Evolutionary conservation across 2,888 invertebrate species (phyloP), one percentile per base, ranked within the genome.

Genomic region (Caenorhabditis sulstoni): DNA sequence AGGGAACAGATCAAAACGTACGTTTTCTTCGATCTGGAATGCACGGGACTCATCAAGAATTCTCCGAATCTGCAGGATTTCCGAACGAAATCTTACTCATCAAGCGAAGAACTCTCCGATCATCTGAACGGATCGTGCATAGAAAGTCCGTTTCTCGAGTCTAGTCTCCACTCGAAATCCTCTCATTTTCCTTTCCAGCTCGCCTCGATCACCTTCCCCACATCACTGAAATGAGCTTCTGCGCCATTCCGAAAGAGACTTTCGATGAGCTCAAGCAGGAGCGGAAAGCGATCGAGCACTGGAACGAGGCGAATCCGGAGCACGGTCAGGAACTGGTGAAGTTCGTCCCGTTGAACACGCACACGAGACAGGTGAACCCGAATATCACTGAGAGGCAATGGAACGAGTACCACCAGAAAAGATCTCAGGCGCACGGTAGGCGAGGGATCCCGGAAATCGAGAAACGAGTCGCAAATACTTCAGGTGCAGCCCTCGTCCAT

Each of bases 211-310:
- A 65, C 18, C 47, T 67, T 16, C 86, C 86, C 4, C 68, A 65
- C 16, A 85, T 89, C 44, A 87, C 87, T 7, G 88, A 89, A 58
- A 76, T 89, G 67, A 78, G 86, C 7, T 85, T 89, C 49, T 71
- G 87, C n/a, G 75, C 86, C 14, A 83, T 88, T 9, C 76, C 86
- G 0, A 68, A 87, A 8, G 73, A 74, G 8, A 68, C 84, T 11
- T 85, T 87, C 53, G 65, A 79, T 9, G 77, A 82, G 8, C 20
- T 65, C 20, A 55, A 61, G 16, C 12, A 39, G 3, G 53, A 74
- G 35, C 50, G 76, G 65, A 49, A 50, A 66, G 68, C 39, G n/a
- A 22, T n/a, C 37, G 37, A 47, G 45, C 61, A 59, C 22, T 47
- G 52, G 52, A 71, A 58, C 22, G 53, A 67, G 18, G 35, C 44